Percentiles rank a stretch among this genome's conserved stretches.
These are phyloP conservation scores for Pocota personata DNA, from an alignment of 2,888 invertebrate genomes.

Conservation along the genomic window DNA sequence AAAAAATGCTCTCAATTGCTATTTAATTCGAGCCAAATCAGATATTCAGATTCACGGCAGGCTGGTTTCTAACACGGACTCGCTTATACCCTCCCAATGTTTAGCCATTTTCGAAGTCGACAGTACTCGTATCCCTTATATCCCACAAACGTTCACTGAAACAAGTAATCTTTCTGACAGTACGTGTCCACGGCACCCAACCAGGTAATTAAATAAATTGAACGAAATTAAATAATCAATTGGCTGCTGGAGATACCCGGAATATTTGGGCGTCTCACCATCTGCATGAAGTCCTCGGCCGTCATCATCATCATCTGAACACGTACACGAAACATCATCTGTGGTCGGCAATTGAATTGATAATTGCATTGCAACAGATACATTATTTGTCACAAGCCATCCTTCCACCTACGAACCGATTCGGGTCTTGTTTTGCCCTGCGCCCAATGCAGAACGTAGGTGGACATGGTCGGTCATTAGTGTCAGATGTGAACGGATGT, in stretches of 20 bases:
- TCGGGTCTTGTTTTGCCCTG: not conserved
- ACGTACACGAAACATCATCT: slow-evolving; percentile 56
- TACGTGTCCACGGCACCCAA: not conserved
- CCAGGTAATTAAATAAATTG: slow-evolving; percentile 31
- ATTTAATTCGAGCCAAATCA: slow-evolving; percentile 10
- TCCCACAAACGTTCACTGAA: not conserved
- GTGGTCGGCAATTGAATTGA: slow-evolving; percentile 64
- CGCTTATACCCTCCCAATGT: not conserved
- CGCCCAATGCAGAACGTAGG: not conserved
- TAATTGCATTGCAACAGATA: slow-evolving; percentile 60
- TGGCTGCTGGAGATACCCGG: not conserved
- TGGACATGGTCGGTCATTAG: slow-evolving; percentile 40
- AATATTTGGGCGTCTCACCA: not conserved
- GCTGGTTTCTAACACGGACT: not conserved
- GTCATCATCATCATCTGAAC: slow-evolving; percentile 29
- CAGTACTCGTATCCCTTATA: not conserved
- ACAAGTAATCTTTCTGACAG: not conserved
- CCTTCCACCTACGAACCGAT: too few species aligned
- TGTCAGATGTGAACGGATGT: slow-evolving; percentile 57
- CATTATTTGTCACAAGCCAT: slow-evolving; percentile 55
- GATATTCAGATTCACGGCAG: not conserved
- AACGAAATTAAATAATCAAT: slow-evolving; percentile 26
- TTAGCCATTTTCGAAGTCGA: not conserved
- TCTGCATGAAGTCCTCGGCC: slow-evolving; percentile 3
- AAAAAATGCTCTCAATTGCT: not conserved